Base-by-base conservation (phyloP, 2,888 invertebrate genomes). In the Phania funesta region DNA sequence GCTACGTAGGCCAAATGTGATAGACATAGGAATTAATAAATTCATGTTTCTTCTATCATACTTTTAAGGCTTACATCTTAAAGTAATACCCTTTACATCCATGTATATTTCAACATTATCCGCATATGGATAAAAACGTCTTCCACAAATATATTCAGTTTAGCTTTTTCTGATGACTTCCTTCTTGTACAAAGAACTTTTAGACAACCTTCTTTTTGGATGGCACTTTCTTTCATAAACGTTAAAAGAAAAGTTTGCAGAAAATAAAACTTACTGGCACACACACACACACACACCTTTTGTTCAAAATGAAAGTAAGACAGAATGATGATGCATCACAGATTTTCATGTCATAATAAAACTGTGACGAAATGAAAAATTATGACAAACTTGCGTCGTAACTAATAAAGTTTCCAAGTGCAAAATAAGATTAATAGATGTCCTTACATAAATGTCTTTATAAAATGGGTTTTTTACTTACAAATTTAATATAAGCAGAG, bases 321-420 rank as follows among this genome's bases (percentile, higher is more conserved):
- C 41, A 67, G 29, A 54, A 68, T 65, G 44, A 44, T 74, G 64
- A 64, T 65, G 75, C 26, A 65, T 56, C 56, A 38, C 64, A 65
- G 41, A 75, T 56, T 75, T 65, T 26, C 11, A n/a, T 75, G 75
- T 75, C 65, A 75, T 62, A 56, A 65, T 65, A 74, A 74, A 64
- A 52, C 18, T 56, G 46, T 48, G 35, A 56, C 56, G 56, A 56
- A 56, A 56, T 32, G 68, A 68, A 64, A 74, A 54, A 65, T 48
- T 48, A 13, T 65, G 38, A 65, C 35, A 29, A 56, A 38, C 22
- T 48, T 56, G 65, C 38, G 64, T 24, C 74, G 35, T 50, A 64
- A n/a, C n/a, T n/a, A n/a, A 32, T 46, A 46, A n/a, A 32, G 2
- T 24, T 16, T 65, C n/a, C n/a, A 11, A 50, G 7, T 5, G 8